Base-by-base conservation (phyloP, 2,797 vertebrate species). In the Hydrocynus forskahlii region DNA sequence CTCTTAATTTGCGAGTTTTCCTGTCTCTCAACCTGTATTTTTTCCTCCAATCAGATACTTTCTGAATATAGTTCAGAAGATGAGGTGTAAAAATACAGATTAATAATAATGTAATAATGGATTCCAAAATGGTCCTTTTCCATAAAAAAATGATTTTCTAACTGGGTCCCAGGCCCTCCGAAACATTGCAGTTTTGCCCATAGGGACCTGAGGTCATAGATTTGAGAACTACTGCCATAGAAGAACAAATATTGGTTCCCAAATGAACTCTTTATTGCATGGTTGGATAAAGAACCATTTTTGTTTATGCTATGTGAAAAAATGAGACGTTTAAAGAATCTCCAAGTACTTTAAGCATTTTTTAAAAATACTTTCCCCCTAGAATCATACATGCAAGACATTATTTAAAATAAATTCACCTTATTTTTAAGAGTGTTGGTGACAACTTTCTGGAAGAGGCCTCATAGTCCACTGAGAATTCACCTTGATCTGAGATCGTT, bases 401-500 rank as follows among this genome's bases (percentile, higher is more conserved):
- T 5, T 43, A 60, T 13, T 29, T 29, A 0, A 23, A 25, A 29
- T 25, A 25, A 62, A 23, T 21, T 4, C 21, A 14, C 21, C 9
- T 62, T 12, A 63, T 29, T 35, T 64, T 38, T 35, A 29, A 14
- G 14, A 16, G 14, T 7, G 21, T 17, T 10, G 38, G 45, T 23
- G 70, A 45, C 43, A 76, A 55, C 25, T 74, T 75, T 38, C 25
- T 60, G 9, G 1, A 17, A 35, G 60, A 21, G 21, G 50, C 40
- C 19, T 64, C 43, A 71, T 9, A 48, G 7, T 35, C 57, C 29
- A 8, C 23, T 9, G 48, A 59, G 75, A 17, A 76, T 55, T 73
- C 25, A 73, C 82, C 29, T 52, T 64, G 48, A 67, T 86, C 74
- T 72, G 21, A 83, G 71, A 81, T 67, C 21, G 40, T 9, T 54